Base-by-base conservation (phyloP, 2,113 vertebrate species). In the Tretioscincus oriximinensis region DNA sequence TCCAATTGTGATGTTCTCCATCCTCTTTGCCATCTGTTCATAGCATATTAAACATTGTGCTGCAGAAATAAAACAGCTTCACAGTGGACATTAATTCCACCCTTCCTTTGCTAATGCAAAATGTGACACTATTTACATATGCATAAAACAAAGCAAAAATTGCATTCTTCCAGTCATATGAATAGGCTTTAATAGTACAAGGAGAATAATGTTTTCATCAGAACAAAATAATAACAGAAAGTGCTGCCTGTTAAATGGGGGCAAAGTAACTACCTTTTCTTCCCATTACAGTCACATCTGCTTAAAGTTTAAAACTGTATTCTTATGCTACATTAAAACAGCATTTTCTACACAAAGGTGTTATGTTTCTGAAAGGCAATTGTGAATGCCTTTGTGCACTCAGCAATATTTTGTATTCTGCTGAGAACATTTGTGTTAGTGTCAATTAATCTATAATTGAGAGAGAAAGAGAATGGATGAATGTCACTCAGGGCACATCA, bases 281-380 rank as follows among this genome's bases (percentile, higher is more conserved):
- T 81, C 26, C 75, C 73, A 88, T 89, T 88, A 75, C 54, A 85
- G 89, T 93, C 92, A 95, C 87, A 95, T 91, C 93, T 95, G 91
- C 91, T 93, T 93, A 90, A 92, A 92, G 85, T 93, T 89, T 81
- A 85, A 92, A 92, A 94, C 91, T 90, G 90, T 77, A 89, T 90
- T 90, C 93, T 95, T 92, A 93, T 88, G 92, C 87, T 88, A 92
- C 87, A 94, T 93, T 95, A 91, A 94, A 93, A 85, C 65, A 78
- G 54, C 72, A 90, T 92, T 94, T 94, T 93, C 85, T 85, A 85
- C 81, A 90, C 75, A 79, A 88, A 75, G 73, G 80, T 67, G 86
- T 92, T 88, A 84, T 85, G 77, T 85, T 91, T 92, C 82, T 82
- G 78, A 90, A 92, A 87, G 49, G 90, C 86, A 90, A 79, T 69